A percentile compares a stretch with the other conserved stretches of the same genome.
Conservation (phyloP, 1,140 invertebrate species). For the Hycleus cichorii region DNA sequence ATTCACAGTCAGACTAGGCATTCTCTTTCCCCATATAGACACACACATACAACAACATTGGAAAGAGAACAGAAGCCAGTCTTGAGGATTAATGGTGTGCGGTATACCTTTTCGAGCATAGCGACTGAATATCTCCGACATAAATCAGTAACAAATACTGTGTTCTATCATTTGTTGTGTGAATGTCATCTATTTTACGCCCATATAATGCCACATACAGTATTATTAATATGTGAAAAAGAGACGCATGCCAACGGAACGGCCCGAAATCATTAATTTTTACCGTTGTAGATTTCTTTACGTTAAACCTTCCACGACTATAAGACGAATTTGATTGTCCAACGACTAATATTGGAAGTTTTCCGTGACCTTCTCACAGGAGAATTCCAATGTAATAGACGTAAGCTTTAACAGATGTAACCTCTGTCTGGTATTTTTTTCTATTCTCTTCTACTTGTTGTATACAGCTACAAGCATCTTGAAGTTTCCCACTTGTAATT, state of each 20-base stretch:
- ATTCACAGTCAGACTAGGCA: constrained; percentile 7
- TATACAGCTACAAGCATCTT: no score
- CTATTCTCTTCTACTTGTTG: no score
- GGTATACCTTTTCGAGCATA: constrained; percentile 34
- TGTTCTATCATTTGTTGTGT: constrained; percentile 35
- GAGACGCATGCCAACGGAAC: no score
- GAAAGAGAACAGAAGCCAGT: constrained; percentile 27
- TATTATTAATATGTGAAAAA: constrained; percentile 16
- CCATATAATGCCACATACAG: constrained; percentile 17
- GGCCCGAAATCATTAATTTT: no score
- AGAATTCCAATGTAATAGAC: no score
- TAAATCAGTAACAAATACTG: constrained; percentile 36
- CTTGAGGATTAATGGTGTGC: constrained; percentile 34
- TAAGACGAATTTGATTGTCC: background rate
- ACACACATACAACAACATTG: no score
- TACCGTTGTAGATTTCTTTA: no score
- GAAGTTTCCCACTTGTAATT: no score
- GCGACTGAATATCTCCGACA: constrained; percentile 32
- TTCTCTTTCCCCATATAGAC: constrained; percentile 4
- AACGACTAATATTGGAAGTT: no score
- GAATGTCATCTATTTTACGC: constrained; percentile 32
- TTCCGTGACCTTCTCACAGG: no score
- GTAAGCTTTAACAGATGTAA: no score
- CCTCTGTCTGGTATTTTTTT: no score
- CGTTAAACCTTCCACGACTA: background rate